These are phyloP conservation scores for Dilophus febrilis DNA, from an alignment of 2,888 invertebrate genomes.

Conservation along the genomic window DNA sequence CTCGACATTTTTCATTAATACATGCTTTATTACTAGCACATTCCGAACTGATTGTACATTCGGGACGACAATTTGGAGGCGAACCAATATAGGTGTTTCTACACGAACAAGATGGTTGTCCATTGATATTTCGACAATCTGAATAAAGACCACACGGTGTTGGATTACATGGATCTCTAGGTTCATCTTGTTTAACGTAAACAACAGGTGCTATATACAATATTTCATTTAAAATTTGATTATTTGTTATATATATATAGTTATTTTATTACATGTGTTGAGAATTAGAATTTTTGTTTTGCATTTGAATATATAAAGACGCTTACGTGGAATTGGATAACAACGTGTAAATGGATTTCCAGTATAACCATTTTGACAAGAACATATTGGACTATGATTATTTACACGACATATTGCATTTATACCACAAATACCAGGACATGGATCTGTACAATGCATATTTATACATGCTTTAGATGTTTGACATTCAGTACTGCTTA, in stretches of 20 bases:
- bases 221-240: background rate
- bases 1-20: constrained; percentile 51
- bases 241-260: background rate
- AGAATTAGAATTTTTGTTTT: too few species aligned
- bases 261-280: too few species aligned
- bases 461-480: constrained; percentile 54
- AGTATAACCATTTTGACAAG: constrained; percentile 44
- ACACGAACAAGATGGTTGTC: constrained; percentile 47
- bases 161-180: constrained; percentile 45
- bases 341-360: constrained; percentile 64
- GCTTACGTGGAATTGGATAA: constrained; percentile 35
- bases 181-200: constrained; percentile 16
- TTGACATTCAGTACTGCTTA: constrained; percentile 58
- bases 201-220: constrained; percentile 13
- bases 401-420: constrained; percentile 58
- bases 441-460: constrained; percentile 62
- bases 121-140: constrained; percentile 41
- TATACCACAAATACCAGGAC: constrained; percentile 45
- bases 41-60: constrained; percentile 55
- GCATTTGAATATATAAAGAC: too few species aligned
- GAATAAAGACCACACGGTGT: constrained; percentile 52
- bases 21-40: constrained; percentile 55
- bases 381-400: constrained; percentile 65
- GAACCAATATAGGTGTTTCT: constrained; percentile 44
- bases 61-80: constrained; percentile 55